Percentiles rank a stretch among this genome's conserved stretches.
These are phyloP conservation scores for Mesorhabditis spiculigera DNA, from an alignment of 2,888 invertebrate species.

Conservation along the genomic window DNA sequence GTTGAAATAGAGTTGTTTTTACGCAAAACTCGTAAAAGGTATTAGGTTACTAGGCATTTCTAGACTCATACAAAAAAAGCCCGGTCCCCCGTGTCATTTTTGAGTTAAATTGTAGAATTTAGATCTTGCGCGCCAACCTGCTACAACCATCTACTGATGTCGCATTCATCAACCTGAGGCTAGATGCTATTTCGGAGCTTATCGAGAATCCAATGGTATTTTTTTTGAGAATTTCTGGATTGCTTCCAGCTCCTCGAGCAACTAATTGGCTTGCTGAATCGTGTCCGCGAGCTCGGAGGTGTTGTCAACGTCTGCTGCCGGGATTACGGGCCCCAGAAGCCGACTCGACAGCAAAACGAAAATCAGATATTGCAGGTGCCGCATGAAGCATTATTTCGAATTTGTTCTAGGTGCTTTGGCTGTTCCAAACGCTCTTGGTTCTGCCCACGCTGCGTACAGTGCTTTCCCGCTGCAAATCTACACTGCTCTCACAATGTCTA, in stretches of 20 bases:
- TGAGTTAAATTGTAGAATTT: constrained; percentile 67
- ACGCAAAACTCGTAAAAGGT: too few species aligned
- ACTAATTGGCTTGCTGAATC: constrained; percentile 46
- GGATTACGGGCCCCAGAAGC: constrained; percentile 9
- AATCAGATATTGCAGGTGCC: constrained; percentile 76
- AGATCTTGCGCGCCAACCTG: constrained; percentile 76
- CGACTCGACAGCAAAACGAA: constrained; percentile 67
- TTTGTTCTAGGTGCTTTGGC: constrained; percentile 14
- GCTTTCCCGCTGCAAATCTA: constrained; percentile 23
- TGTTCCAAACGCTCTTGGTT: constrained; percentile 27
- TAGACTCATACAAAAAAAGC: too few species aligned
- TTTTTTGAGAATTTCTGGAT: not conserved
- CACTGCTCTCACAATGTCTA: constrained; percentile 23
- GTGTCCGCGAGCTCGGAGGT: constrained; percentile 76
- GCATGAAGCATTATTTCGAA: constrained; percentile 52
- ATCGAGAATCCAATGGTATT: constrained; percentile 64
- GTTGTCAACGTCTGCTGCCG: constrained; percentile 66
- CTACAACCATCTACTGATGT: constrained; percentile 71
- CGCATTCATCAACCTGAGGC: constrained; percentile 70
- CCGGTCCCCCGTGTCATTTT: not conserved
- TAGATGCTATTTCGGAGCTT: constrained; percentile 76
- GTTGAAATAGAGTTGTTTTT: too few species aligned
- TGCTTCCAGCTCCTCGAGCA: constrained; percentile 32
- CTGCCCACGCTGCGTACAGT: constrained; percentile 21
- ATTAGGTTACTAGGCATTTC: too few species aligned